Percentiles rank a stretch among this genome's conserved stretches.
These are phyloP conservation scores for Drosophila quadrilineata DNA, from an alignment of 1,140 invertebrate genomes.

Conservation along the genomic window DNA sequence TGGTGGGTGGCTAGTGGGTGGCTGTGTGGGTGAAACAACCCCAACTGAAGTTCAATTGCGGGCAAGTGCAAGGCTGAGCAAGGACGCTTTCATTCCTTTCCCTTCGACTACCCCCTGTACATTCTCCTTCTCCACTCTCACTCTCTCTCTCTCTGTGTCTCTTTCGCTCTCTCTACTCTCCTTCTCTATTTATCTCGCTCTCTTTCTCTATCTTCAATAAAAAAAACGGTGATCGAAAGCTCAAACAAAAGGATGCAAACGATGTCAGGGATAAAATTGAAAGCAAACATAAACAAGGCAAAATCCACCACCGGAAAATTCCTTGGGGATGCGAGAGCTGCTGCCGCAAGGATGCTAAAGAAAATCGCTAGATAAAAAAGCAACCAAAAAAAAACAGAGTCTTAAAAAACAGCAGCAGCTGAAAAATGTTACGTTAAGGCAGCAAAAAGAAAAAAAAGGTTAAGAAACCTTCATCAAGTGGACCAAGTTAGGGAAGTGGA, in stretches of 20 bases:
- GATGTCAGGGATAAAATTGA: constrained; percentile 55
- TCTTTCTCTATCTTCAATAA: no score
- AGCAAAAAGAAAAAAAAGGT: no score
- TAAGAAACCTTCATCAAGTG: no score
- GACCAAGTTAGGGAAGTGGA: no score
- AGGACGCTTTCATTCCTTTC: constrained; percentile 28
- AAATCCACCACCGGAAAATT: constrained; percentile 21
- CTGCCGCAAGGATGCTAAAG: neutral
- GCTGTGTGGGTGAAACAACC: constrained; percentile 48
- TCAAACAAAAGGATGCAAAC: constrained; percentile 45
- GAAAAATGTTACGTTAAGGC: no score
- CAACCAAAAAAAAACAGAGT: neutral
- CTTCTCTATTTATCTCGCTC: no score
- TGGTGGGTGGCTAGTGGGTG: neutral
- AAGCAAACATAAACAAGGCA: constrained; percentile 49
- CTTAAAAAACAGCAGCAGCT: no score
- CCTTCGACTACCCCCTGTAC: neutral
- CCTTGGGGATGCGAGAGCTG: neutral
- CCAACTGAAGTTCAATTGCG: constrained; percentile 62
- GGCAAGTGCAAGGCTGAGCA: constrained; percentile 62
- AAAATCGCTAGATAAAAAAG: neutral
- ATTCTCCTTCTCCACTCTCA: neutral
- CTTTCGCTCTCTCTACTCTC: neutral
- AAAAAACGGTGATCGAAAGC: constrained; percentile 25
- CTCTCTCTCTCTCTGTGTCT: no score